These are phyloP conservation scores for Paguma larvata DNA, from an alignment of 2,797 vertebrate genomes.

Conservation along the genomic window DNA sequence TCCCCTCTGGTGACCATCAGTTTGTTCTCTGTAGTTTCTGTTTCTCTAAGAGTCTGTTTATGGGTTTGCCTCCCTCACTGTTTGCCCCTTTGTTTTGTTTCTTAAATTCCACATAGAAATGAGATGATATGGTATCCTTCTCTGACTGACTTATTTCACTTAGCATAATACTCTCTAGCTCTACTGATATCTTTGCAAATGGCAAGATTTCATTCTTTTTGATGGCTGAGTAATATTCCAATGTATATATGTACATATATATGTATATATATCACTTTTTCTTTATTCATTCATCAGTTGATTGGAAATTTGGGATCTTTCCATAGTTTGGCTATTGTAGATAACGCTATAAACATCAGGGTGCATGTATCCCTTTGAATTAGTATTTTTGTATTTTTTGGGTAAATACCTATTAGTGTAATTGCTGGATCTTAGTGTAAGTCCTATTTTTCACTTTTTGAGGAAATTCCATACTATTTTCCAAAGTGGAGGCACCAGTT, in stretches of 20 bases:
- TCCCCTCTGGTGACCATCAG: background rate
- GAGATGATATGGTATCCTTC: background rate
- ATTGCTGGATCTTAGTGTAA: background rate
- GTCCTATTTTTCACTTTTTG: background rate
- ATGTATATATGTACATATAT: background rate
- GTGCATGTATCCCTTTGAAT: background rate
- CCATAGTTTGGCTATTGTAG: background rate
- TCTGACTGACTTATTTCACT: background rate
- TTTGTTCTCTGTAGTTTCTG: background rate
- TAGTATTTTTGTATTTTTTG: background rate
- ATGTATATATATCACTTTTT: too few relatives aligned
- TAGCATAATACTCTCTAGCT: background rate
- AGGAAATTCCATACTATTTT: background rate
- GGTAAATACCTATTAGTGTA: background rate
- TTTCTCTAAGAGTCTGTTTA: background rate
- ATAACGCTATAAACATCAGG: background rate
- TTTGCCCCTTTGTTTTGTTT: background rate
- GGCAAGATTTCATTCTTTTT: background rate
- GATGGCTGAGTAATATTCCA: background rate
- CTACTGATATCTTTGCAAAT: background rate
- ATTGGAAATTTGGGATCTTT: background rate
- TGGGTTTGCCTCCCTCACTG: background rate
- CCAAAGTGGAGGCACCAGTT: background rate
- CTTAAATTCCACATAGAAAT: background rate
- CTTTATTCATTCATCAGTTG: background rate